Conservation (phyloP, 2,888 invertebrate genomes). For the Pterobdella sp. region DNA sequence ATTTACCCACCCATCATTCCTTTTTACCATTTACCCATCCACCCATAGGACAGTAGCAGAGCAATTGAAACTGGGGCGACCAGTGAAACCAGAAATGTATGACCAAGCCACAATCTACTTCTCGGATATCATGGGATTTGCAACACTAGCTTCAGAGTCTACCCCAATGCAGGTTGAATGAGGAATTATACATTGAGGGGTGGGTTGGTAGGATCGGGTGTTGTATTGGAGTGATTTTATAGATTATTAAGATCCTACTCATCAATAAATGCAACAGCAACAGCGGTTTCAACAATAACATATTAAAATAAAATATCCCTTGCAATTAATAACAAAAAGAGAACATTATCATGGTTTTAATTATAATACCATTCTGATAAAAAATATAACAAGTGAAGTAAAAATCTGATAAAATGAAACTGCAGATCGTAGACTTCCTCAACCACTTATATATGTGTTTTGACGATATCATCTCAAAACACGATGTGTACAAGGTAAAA, state of each 20-base stretch:
- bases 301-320: no score
- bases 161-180: constrained; percentile 42
- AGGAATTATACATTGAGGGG: not conserved
- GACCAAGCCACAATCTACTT: constrained; percentile 45
- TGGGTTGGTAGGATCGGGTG: not conserved
- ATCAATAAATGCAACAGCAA: not conserved
- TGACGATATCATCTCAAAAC: constrained; percentile 46
- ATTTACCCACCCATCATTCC: not conserved
- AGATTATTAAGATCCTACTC: not conserved
- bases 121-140: constrained; percentile 46
- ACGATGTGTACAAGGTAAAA: constrained; percentile 45
- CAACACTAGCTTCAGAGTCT: constrained; percentile 42
- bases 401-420: no score
- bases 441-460: constrained; percentile 48
- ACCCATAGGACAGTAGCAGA: constrained; percentile 44
- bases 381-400: no score
- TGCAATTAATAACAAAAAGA: no score
- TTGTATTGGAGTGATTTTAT: not conserved
- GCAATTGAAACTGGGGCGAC: constrained; percentile 44
- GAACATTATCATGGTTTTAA: no score
- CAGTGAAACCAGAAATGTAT: constrained; percentile 45
- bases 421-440: constrained; percentile 46
- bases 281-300: not conserved
- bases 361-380: no score
- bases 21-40: not conserved